phyloP scores from a whole-genome alignment of 2,113 vertebrate species.

The Saguinus imperator region DNA sequence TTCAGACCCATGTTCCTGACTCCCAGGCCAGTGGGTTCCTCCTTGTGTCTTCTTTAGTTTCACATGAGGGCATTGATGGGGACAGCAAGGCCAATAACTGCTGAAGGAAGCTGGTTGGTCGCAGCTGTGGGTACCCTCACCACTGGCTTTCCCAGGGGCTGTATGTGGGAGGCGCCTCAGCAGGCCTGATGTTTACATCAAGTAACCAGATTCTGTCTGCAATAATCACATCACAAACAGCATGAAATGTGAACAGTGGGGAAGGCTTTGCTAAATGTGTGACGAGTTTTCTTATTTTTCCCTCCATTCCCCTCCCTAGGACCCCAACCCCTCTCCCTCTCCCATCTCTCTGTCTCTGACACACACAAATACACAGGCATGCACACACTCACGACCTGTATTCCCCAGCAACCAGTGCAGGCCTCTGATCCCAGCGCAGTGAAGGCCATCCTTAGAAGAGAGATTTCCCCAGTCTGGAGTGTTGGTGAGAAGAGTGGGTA shows the following conservation, averaged over 20 bases:
- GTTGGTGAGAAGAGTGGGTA: rapidly evolving
- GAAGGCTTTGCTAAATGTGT: not conserved
- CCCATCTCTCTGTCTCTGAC: too few relatives aligned
- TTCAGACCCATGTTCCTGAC: not conserved
- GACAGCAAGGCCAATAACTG: rapidly evolving
- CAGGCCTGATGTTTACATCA: not conserved
- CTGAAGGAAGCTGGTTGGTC: not conserved
- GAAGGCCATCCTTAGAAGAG: not conserved
- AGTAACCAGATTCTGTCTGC: not conserved
- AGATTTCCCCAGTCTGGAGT: not conserved
- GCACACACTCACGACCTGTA: rapidly evolving
- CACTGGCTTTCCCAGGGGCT: not conserved
- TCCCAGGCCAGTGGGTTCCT: not conserved
- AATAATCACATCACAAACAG: not conserved
- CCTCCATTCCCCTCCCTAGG: not conserved
- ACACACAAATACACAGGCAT: not conserved
- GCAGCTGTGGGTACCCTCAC: not conserved
- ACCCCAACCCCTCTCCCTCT: not conserved
- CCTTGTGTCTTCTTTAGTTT: not conserved
- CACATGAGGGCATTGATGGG: not conserved
- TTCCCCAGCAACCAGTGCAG: not conserved
- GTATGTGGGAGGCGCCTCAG: not conserved
- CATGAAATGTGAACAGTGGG: not conserved
- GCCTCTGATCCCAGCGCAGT: not conserved
- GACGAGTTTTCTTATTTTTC: not conserved